Evolutionary conservation across 1,140 invertebrate species (phyloP), one percentile per base, ranked within the genome.

Genomic region (Agrypnia vestita): DNA sequence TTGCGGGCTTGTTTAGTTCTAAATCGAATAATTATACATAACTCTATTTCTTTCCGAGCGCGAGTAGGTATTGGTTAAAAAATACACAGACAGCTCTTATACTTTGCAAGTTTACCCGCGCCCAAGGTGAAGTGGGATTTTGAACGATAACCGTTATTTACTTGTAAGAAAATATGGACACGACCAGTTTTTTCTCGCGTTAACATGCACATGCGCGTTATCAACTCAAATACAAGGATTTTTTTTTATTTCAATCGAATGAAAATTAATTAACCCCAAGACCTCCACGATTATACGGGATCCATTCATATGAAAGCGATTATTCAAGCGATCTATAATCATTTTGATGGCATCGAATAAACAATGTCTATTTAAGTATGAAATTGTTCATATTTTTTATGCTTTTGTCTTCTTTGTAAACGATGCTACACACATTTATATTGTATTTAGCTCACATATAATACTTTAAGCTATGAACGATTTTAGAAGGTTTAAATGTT

Each of bases 111-210:
- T 47, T 69, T 47, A 53, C 46, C 25, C 25, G 25, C 25, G 25
- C 49, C 25, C 67, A 71, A 71, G 67, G 67, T 71, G 46, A 69
- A 69, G 46, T 69, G 43, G 51, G 10, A 71, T 71, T 71, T 71
- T 51, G 10, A 25, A 21, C 59, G 59, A 71, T 71, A 51, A 71
- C 67, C 12, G 67, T 71, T 71, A 71, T 71, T 21, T 13, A 25
- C 19, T 51, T 12, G 64, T 17, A 19, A 17, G 17, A 69, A 69
- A 71, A 71, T 49, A 71, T 51, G 44, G 67, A 51, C 46, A 49
- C 17, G 49, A 71, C 67, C n/a, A n/a, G 67, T 71, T 71, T 71
- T n/a, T 69, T 49, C 46, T 35, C 9, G 49, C 46, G 21, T 71
- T 51, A 49, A 12, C 15, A 10, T 51, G 46, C 47, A 25, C 19